Conservation (phyloP, 2,113 vertebrate genomes). For the pig (Sus scrofa) region DNA sequence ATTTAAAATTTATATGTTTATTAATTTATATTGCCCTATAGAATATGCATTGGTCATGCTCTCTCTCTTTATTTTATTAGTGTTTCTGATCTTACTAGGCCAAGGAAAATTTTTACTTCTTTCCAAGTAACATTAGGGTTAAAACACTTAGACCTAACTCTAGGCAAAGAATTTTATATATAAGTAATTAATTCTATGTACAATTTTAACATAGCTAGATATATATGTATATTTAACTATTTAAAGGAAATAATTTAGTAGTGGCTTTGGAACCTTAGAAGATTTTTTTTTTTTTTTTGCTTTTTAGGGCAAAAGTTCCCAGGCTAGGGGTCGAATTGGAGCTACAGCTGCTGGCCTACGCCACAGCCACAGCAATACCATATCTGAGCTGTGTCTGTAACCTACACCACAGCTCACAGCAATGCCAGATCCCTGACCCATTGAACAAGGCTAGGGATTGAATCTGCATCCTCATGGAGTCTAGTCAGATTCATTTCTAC, state of each 20-base stretch:
- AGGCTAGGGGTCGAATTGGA: too few relatives aligned
- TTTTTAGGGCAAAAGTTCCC: too few relatives aligned
- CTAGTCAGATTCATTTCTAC: too few relatives aligned
- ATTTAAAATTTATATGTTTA: background rate
- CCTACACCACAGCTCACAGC: too few relatives aligned
- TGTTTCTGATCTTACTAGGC: background rate
- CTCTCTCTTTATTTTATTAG: background rate
- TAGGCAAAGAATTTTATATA: background rate
- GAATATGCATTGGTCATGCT: background rate
- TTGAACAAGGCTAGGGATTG: too few relatives aligned
- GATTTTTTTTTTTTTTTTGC: too few relatives aligned
- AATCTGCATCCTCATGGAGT: too few relatives aligned
- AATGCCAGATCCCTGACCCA: too few relatives aligned
- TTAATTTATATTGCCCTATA: background rate
- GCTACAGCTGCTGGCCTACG: too few relatives aligned
- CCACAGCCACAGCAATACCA: too few relatives aligned
- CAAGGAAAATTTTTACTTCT: background rate
- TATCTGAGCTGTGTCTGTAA: too few relatives aligned
- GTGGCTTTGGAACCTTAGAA: background rate
- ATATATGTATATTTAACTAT: background rate
- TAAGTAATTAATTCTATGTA: background rate
- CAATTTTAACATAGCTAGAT: background rate
- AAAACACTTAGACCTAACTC: background rate
- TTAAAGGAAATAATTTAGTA: conserved; percentile 9
- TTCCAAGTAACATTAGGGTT: background rate